Evolutionary conservation across 2,888 invertebrate genomes (phyloP).

Genomic region (Tetrapedia diversipes): DNA sequence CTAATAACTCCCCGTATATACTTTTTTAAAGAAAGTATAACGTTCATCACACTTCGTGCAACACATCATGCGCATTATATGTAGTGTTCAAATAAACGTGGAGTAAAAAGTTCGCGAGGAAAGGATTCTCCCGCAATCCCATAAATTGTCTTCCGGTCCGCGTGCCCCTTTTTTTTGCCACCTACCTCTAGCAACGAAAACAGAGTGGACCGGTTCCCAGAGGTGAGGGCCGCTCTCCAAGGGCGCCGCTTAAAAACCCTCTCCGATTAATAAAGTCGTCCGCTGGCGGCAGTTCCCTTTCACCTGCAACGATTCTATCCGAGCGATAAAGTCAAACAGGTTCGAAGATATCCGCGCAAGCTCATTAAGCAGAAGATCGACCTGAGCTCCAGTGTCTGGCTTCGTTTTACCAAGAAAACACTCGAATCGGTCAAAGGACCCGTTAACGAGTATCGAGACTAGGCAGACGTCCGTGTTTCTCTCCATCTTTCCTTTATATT

Average conservation of each 20-base stretch:
- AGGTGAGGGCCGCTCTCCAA: not conserved
- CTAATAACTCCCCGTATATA: too few species aligned
- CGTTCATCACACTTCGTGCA: too few species aligned
- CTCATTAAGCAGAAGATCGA: constrained; percentile 65
- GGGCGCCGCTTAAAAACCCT: constrained; percentile 8
- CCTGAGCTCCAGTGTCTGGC: constrained; percentile 30
- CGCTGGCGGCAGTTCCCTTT: constrained; percentile 23
- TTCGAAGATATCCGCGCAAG: constrained; percentile 42
- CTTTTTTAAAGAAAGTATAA: too few species aligned
- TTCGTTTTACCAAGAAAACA: constrained; percentile 24
- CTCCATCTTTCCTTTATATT: not conserved
- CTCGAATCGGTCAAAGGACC: constrained; percentile 49
- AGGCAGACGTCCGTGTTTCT: constrained; percentile 31
- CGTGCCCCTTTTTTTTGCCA: not conserved
- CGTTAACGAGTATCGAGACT: constrained; percentile 64
- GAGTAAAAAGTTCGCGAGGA: not conserved
- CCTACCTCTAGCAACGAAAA: not conserved
- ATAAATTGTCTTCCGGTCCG: not conserved
- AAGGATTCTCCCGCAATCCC: not conserved
- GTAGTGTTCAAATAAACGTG: not conserved
- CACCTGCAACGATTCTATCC: constrained; percentile 31
- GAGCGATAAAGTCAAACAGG: constrained; percentile 50
- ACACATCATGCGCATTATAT: too few species aligned
- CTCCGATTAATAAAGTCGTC: constrained; percentile 47
- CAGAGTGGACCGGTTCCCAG: not conserved